phyloP scores from a whole-genome alignment of 2,797 vertebrate genomes.

The Picus viridis region DNA sequence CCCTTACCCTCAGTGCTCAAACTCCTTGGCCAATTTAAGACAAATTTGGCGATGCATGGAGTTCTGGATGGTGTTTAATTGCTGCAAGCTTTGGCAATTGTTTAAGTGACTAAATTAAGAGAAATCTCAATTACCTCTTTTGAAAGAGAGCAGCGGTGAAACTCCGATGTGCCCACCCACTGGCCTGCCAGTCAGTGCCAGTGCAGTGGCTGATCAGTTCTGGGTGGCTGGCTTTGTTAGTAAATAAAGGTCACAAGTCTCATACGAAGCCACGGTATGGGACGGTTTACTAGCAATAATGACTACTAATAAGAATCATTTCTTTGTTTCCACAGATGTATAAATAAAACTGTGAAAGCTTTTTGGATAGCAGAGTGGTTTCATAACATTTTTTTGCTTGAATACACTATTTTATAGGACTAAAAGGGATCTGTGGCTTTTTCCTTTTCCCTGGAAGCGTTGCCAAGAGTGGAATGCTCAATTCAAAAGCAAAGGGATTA shows the following conservation, averaged over 20 bases:
- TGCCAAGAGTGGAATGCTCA: background rate
- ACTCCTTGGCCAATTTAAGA: background rate
- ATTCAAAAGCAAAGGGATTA: background rate
- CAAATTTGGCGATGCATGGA: background rate
- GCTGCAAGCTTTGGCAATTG: background rate
- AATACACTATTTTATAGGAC: background rate
- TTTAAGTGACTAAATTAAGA: background rate
- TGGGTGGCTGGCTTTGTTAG: background rate
- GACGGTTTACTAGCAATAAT: background rate
- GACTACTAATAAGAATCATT: background rate
- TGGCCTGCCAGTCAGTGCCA: too few species aligned
- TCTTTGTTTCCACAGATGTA: background rate
- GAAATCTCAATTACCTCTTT: background rate
- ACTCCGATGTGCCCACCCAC: accelerated
- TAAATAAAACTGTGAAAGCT: background rate
- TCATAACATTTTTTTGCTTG: background rate
- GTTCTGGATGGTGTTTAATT: background rate
- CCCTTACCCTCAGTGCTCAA: background rate
- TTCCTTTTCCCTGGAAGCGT: background rate
- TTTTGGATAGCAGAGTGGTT: background rate
- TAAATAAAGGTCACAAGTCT: background rate
- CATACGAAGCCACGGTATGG: background rate
- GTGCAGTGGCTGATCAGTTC: background rate
- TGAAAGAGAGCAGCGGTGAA: background rate
- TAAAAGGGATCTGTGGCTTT: background rate